Base-by-base conservation (phyloP, 2,888 invertebrate species). In the Ormyrus labotus region DNA sequence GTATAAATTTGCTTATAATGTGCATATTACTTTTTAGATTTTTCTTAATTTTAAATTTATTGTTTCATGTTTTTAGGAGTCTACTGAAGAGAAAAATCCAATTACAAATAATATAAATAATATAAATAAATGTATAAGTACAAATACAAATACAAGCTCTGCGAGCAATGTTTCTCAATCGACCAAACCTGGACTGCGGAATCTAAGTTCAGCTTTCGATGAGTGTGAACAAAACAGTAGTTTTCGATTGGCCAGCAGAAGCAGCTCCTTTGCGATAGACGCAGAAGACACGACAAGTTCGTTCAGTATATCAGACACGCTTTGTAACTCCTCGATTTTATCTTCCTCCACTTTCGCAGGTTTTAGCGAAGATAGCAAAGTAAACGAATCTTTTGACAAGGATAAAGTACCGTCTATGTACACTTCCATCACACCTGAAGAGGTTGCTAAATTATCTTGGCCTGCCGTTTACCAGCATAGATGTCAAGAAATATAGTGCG, bases 401-500 rank as follows among this genome's bases (percentile, higher is more conserved):
- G 80, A 78, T 9, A 85, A 84, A 47, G 84, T 91, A 58, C 85
- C 91, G 64, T 84, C 91, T 51, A 80, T 90, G 64, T 91, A 89
- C 83, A 86, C 85, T 34, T 89, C 89, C 3, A 79, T 85, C 11
- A 68, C 45, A 53, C 84, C 87, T 13, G 91, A 92, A 70, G 92
- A 92, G 48, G 88, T 86, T 10, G 89, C 91, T 34, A 88, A 88
- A 48, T 84, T 88, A 45, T 61, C 85, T 0, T 96, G 94, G 94
- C 94, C 95, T 2, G 92, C 94, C 70, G 90, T 94, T 19, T 89
- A 94, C 73, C 92, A 93, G 81, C 93, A 93, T 83, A 93, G 94
- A 88, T 93, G 93, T 87, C 93, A 95, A 91, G 96, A 95, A 87
- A 92, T 96, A 81, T 93, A 95, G 96, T 96, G 91, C 93, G 94